Conservation (phyloP, 2,113 vertebrate genomes). For the Myrmecophaga tridactyla region DNA sequence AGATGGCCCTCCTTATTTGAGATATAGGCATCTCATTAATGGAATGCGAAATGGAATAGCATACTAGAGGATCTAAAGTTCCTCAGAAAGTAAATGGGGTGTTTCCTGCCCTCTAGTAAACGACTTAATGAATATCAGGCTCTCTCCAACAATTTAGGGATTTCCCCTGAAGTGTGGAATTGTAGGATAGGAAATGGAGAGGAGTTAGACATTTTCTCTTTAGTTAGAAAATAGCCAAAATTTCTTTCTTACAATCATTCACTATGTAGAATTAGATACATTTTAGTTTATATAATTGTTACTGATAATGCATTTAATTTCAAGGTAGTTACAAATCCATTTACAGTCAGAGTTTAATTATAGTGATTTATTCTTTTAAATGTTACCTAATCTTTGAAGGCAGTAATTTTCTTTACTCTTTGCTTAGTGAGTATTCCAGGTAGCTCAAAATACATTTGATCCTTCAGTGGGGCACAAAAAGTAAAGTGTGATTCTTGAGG, state of each 20-base stretch:
- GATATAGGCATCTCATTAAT: too few relatives aligned
- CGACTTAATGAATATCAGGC: background rate
- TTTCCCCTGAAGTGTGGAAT: background rate
- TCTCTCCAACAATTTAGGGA: background rate
- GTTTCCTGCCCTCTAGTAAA: background rate
- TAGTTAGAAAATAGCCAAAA: background rate
- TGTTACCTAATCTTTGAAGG: conserved; percentile 35
- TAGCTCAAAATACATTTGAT: background rate
- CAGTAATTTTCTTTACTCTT: background rate
- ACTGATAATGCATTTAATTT: background rate
- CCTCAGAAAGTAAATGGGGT: background rate
- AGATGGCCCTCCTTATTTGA: background rate
- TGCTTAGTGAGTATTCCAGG: background rate
- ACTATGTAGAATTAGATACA: background rate
- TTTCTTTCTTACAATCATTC: background rate
- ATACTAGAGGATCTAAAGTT: background rate
- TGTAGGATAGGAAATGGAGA: background rate
- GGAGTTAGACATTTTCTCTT: background rate
- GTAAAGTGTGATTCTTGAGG: background rate
- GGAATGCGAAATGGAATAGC: background rate
- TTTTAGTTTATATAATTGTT: background rate
- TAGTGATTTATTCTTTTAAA: background rate
- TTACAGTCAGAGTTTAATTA: background rate
- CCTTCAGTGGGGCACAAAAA: background rate
- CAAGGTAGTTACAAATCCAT: background rate